Evolutionary conservation across 2,888 invertebrate genomes (phyloP).

Genomic region (Oscheius sp.): DNA sequence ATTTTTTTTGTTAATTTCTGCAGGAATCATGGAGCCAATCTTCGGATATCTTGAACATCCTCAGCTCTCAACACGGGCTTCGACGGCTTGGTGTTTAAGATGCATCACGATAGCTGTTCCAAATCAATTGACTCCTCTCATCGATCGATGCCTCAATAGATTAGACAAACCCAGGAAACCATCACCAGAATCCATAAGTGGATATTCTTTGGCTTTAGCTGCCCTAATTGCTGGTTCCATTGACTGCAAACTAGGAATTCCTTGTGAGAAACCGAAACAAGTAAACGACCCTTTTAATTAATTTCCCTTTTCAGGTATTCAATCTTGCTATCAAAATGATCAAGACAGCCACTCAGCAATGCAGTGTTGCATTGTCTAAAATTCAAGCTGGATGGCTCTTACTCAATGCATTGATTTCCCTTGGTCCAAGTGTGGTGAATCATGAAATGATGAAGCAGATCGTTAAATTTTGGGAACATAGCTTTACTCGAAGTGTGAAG

Average conservation of each 20-base stretch:
- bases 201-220: conserved; percentile 91
- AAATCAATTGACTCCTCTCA: conserved; percentile 89
- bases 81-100: conserved; percentile 88
- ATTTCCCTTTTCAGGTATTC: conserved; percentile 77
- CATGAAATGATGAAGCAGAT: conserved; percentile 87
- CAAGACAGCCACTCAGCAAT: conserved; percentile 94
- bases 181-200: conserved; percentile 78
- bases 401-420: conserved; percentile 83
- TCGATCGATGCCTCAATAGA: conserved; percentile 78
- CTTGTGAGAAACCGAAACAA: conserved; percentile 90
- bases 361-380: conserved; percentile 88
- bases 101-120: conserved; percentile 86
- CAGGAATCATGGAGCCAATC: conserved; percentile 82
- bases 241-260: conserved; percentile 89
- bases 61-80: conserved; percentile 88
- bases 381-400: conserved; percentile 97
- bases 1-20: conserved; percentile 12
- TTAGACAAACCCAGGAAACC: conserved; percentile 88
- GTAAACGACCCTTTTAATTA: conserved; percentile 73
- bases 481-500: conserved; percentile 93
- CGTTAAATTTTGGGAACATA: conserved; percentile 93
- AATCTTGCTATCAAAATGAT: conserved; percentile 95
- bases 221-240: conserved; percentile 89
- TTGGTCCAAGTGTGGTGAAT: conserved; percentile 42
- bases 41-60: conserved; percentile 89